Conservation (phyloP, 2,113 vertebrate species). For the Diglossa brunneiventris region DNA sequence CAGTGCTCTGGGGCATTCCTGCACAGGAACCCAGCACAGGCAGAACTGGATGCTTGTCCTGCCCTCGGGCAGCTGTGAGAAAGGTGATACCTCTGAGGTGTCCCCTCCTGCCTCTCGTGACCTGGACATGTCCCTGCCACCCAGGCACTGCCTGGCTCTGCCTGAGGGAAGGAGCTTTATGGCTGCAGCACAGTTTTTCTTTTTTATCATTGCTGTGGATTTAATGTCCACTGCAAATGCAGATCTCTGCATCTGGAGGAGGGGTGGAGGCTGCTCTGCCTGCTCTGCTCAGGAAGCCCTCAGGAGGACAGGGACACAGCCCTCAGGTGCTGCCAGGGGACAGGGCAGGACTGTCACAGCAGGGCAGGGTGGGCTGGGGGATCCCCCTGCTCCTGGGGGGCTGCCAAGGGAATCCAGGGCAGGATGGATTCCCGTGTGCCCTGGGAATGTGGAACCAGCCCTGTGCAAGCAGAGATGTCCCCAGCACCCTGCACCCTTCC, state of each 20-base stretch:
- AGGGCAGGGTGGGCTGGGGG: neutral
- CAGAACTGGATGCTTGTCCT: neutral
- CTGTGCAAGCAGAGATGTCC: neutral
- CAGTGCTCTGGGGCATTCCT: neutral
- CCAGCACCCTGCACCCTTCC: neutral
- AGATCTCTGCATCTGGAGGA: neutral
- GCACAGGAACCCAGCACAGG: neutral
- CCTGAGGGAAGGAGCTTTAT: neutral
- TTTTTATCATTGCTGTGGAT: neutral
- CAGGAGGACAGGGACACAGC: neutral
- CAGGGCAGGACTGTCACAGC: neutral
- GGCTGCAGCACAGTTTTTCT: neutral
- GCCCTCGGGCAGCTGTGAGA: neutral
- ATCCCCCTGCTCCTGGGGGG: neutral
- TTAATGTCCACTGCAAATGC: constrained; percentile 9
- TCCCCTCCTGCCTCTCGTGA: neutral
- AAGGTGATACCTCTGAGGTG: neutral
- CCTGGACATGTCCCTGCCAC: neutral
- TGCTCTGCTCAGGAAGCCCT: neutral
- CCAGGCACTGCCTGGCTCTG: neutral
- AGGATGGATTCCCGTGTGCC: neutral
- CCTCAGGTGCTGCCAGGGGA: neutral
- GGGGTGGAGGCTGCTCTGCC: neutral
- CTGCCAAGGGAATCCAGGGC: neutral
- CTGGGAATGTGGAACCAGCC: neutral